Base-by-base conservation (phyloP, 2,888 invertebrate species). In the Phortica okadai region DNA sequence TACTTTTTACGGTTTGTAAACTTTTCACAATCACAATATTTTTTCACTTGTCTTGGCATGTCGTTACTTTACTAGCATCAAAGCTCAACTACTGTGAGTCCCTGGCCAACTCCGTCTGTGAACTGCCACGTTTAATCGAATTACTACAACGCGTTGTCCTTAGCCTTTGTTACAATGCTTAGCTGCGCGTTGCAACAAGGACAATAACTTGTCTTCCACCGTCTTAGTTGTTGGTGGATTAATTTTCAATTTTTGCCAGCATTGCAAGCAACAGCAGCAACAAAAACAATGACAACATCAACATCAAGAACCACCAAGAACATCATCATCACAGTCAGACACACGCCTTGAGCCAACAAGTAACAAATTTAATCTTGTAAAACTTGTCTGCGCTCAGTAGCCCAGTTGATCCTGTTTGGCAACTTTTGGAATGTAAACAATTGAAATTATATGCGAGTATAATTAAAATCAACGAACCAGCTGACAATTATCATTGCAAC, bases 121-220 rank as follows among this genome's bases (percentile, higher is more conserved):
- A 2, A 64, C 14, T 33, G 64, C 14, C 16, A 33, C 64, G 33
- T 33, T 64, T 33, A 64, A 64, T 33, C 64, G 64, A 64, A 64
- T 64, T 64, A 64, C 64, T 64, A 14, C 41, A 33, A 50, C 50
- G 25, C 64, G 33, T 64, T 64, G 33, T 64, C 64, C 64, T 64
- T 33, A 64, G 41, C 7, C 64, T 64, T 64, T 8, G 64, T 33
- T 64, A 64, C 64, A 64, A 64, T 64, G 64, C 33, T 41, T 33
- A 4, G n/a, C 16, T 8, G 59, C 59, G 8, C 10, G 59, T 8
- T n/a, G 59, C 59, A 59, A 59, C 41, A 33, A 41, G 41, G 10
- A 64, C 33, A 64, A 64, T 64, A 64, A 64, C 33, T 64, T 64
- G 25, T 64, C 41, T 21, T 33, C 8, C 41, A 14, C 25, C 59